Evolutionary conservation across 2,113 vertebrate genomes (phyloP).

Genomic region (Megaceryle torquata): DNA sequence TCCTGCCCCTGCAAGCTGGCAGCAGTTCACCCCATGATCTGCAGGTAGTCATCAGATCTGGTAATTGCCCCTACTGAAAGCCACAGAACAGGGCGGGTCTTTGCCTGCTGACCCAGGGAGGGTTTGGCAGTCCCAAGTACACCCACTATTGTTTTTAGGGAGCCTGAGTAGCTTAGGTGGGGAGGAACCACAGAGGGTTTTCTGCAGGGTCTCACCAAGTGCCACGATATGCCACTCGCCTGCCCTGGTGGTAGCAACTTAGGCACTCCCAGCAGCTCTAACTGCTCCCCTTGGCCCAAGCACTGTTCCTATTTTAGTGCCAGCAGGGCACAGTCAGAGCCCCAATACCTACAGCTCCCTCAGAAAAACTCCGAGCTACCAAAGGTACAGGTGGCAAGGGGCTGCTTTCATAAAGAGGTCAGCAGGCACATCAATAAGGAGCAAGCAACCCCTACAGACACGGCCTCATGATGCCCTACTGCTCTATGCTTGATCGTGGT

Average conservation of each 20-base stretch:
- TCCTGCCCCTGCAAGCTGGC: neutral
- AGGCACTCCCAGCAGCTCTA: neutral
- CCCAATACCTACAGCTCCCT: neutral
- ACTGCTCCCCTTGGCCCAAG: neutral
- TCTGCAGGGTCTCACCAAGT: neutral
- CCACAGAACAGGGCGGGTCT: neutral
- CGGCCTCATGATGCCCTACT: neutral
- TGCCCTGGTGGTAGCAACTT: neutral
- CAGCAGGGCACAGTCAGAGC: rapidly evolving
- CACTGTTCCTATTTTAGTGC: neutral
- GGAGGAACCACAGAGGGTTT: neutral
- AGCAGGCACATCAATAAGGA: neutral
- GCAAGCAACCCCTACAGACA: neutral
- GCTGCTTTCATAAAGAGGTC: neutral
- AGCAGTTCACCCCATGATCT: neutral
- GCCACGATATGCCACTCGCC: rapidly evolving
- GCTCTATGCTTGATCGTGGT: neutral
- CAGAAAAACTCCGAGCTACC: neutral
- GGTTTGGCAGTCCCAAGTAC: neutral
- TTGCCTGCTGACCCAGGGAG: neutral
- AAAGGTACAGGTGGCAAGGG: neutral
- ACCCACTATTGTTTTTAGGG: rapidly evolving
- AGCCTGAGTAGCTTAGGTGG: too few species aligned
- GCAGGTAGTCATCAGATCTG: neutral
- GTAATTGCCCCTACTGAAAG: neutral